A percentile compares a stretch with the other conserved stretches of the same genome.
phyloP scores from a whole-genome alignment of 2,797 vertebrate genomes.

The Sebastolobus altivelis region DNA sequence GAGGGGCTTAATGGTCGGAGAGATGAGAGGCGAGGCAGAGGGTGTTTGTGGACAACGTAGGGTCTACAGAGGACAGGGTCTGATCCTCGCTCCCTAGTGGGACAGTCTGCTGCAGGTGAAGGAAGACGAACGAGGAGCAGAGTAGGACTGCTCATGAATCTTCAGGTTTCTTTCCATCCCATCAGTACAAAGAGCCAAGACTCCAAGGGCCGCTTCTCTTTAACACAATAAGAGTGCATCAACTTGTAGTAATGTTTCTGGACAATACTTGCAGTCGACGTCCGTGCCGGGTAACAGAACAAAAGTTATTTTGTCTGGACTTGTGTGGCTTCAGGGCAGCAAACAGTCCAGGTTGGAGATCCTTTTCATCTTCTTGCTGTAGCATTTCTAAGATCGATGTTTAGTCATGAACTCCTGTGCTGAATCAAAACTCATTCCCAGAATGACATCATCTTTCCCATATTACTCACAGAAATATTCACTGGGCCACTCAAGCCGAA shows the following conservation, averaged over 20 bases:
- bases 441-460: conserved; percentile 52
- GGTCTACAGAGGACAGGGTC: conserved; percentile 49
- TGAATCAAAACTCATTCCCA: conserved; percentile 54
- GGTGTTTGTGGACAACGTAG: conserved; percentile 56
- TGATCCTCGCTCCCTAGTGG: conserved; percentile 72
- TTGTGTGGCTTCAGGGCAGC: conserved; percentile 15
- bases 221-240: conserved; percentile 13
- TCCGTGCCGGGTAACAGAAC: conserved; percentile 19
- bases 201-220: conserved; percentile 16
- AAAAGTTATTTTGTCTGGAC: conserved; percentile 28
- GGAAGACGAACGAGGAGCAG: conserved; percentile 80
- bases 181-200: conserved; percentile 30
- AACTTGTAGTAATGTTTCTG: conserved; percentile 16
- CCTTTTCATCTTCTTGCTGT: conserved; percentile 41
- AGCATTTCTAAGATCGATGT: conserved; percentile 37
- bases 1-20: conserved; percentile 70
- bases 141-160: conserved; percentile 80
- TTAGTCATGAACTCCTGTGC: conserved; percentile 37
- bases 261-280: conserved; percentile 18
- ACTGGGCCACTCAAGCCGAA: conserved; percentile 25
- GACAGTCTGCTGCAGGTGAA: conserved; percentile 78
- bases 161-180: conserved; percentile 57
- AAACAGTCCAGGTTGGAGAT: conserved; percentile 17
- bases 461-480: conserved; percentile 50
- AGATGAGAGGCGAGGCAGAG: conserved; percentile 56